These are phyloP conservation scores for Stenopsyche tienmushanensis DNA, from an alignment of 1,140 invertebrate species.

Conservation along the genomic window DNA sequence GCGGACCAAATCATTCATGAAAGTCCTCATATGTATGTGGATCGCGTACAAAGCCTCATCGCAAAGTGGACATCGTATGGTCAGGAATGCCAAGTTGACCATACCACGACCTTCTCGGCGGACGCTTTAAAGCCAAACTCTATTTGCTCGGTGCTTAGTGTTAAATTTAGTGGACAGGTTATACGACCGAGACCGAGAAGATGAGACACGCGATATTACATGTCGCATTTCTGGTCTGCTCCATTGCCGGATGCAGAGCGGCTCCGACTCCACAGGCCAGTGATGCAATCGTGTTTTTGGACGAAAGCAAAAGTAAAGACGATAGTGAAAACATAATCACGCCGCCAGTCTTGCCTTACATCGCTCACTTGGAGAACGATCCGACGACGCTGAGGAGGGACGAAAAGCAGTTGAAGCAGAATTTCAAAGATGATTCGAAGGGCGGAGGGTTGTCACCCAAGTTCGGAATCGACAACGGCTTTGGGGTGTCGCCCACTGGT, in stretches of 20 bases:
- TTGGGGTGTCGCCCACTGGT: constrained; percentile 3
- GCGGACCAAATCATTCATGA: background rate
- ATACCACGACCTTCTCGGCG: constrained; percentile 21
- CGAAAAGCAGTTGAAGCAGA: constrained; percentile 11
- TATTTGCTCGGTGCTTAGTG: constrained; percentile 23
- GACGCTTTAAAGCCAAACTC: constrained; percentile 25
- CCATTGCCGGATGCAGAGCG: background rate
- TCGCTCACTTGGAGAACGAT: constrained; percentile 38
- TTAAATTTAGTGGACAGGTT: constrained; percentile 1
- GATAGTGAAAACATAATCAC: constrained; percentile 23
- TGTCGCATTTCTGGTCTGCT: background rate
- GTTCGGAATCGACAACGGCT: constrained; percentile 19
- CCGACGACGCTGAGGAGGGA: constrained; percentile 34
- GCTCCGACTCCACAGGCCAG: constrained; percentile 6
- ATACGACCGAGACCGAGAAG: background rate
- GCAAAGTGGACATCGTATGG: constrained; percentile 4
- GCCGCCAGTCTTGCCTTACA: constrained; percentile 31
- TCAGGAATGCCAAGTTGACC: constrained; percentile 24
- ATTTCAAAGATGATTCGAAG: constrained; percentile 3
- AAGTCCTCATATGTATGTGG: constrained; percentile 27
- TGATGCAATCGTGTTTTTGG: constrained; percentile 32
- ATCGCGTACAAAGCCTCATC: constrained; percentile 1
- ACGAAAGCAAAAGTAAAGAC: constrained; percentile 20
- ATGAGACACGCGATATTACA: constrained; percentile 17
- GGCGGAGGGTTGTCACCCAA: constrained; percentile 10